Evolutionary conservation across 1,140 invertebrate species (phyloP), one percentile per base, ranked within the genome.

Genomic region (Trichonephila clavata): DNA sequence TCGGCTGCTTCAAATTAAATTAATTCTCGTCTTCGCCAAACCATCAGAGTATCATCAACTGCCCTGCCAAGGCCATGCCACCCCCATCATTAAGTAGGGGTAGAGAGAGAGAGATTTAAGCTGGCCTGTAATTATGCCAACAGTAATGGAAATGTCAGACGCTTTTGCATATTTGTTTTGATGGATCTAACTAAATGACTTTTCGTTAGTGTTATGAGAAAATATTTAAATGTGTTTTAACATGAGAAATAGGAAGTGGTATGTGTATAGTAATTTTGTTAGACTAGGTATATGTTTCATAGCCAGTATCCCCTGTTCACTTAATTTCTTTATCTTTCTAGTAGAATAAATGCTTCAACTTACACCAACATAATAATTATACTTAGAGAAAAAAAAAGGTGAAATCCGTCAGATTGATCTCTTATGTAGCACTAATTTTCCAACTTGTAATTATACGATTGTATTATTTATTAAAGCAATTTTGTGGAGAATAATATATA

Each of bases 1-100:
- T 81, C 16, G 14, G 77, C 5, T 18, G 77, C 20, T 81, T 50
- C 24, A 81, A 81, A 81, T 81, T 50, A 50, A 81, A 81, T 81
- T 81, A 81, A 81, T 81, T 81, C 77, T n/a, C 16, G 18, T 6
- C 24, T 18, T 50, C 24, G 32, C 77, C 77, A 81, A 81, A 39
- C 77, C 24, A 81, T 81, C 14, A 3, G 18, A 20, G 77, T n/a
- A 81, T 81, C 43, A 43, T 81, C 32, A 43, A 24, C 65, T 24
- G 21, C 24, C 65, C 65, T 68, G 24, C 24, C 24, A 24, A 24
- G 13, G 8, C 65, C 24, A 14, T 24, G 8, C 65, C 24, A 14
- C 65, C 24, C 21, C 10, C 10, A n/a, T 68, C n/a, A 68, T 68
- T 68, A 68, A 68, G 8, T 14, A 24, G n/a, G n/a, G 24, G 65